These are phyloP conservation scores for Synergus japonicus DNA, from an alignment of 2,888 invertebrate species.

Conservation along the genomic window DNA sequence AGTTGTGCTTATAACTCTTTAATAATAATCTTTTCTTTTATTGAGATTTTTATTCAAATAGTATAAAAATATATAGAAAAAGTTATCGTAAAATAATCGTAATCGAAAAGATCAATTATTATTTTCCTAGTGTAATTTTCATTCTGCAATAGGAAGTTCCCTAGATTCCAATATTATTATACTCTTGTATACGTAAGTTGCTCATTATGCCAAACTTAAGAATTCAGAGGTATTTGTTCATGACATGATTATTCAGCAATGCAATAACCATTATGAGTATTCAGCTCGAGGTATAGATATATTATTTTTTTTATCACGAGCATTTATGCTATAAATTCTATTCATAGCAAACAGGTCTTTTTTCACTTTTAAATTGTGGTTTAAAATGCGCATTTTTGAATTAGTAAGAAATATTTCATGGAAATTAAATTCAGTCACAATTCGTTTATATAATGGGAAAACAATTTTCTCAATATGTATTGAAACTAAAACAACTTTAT, in stretches of 20 bases:
- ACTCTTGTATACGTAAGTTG: background rate
- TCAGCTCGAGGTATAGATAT: constrained; percentile 16
- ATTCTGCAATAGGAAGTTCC: background rate
- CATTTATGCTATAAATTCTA: constrained; percentile 2
- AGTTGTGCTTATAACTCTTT: background rate
- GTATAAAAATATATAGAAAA: background rate
- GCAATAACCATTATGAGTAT: constrained; percentile 13
- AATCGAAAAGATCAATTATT: background rate
- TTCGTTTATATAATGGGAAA: background rate
- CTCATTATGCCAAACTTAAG: constrained; percentile 8
- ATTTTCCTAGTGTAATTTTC: background rate
- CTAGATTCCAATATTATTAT: constrained; percentile 12
- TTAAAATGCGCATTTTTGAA: constrained; percentile 14
- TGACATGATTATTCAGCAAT: constrained; percentile 37
- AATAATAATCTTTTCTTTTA: background rate
- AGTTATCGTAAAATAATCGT: too few species aligned
- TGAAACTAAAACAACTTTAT: too few species aligned
- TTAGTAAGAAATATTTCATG: background rate
- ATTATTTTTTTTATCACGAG: background rate
- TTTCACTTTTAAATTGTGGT: constrained; percentile 1
- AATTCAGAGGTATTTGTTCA: constrained; percentile 34
- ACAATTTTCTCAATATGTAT: background rate
- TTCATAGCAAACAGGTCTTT: background rate
- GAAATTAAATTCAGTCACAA: background rate
- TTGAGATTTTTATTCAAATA: background rate